These are phyloP conservation scores for Fistularia tabacaria DNA, from an alignment of 2,797 vertebrate genomes.

Conservation along the genomic window DNA sequence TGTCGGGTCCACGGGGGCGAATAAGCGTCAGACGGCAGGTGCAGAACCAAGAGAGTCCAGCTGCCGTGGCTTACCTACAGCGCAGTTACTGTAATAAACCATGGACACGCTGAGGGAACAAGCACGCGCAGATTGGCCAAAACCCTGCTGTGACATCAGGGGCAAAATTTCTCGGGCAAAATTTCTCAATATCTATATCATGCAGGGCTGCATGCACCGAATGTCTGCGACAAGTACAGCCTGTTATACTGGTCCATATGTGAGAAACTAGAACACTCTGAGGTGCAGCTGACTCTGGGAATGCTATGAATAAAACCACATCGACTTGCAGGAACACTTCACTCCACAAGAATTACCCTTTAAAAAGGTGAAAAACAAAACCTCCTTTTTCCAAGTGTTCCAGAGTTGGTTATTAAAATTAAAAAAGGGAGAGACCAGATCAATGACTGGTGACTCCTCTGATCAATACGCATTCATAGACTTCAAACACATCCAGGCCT, in stretches of 20 bases:
- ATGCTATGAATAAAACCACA: constrained; percentile 40
- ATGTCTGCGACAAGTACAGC: constrained; percentile 65
- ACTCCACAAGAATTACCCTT: constrained; percentile 37
- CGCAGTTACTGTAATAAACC: constrained; percentile 31
- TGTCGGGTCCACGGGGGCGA: constrained; percentile 42
- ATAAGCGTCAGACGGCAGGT: constrained; percentile 59
- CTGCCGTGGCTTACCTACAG: constrained; percentile 30
- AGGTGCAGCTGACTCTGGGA: constrained; percentile 32
- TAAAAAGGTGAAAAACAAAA: constrained; percentile 53
- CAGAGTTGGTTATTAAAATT: constrained; percentile 49
- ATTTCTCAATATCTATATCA: constrained; percentile 44
- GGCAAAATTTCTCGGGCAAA: constrained; percentile 33
- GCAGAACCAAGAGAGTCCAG: constrained; percentile 45
- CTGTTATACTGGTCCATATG: constrained; percentile 62
- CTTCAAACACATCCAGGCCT: constrained; percentile 60
- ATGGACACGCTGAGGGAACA: constrained; percentile 14
- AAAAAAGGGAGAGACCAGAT: constrained; percentile 32
- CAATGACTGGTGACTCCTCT: constrained; percentile 58
- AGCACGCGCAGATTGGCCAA: constrained; percentile 4
- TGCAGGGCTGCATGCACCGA: constrained; percentile 12
- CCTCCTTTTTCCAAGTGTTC: constrained; percentile 48
- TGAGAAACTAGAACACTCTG: constrained; percentile 40
- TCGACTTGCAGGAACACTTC: constrained; percentile 47
- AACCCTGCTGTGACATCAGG: constrained; percentile 26
- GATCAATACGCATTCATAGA: constrained; percentile 51